Percentiles rank a stretch among this genome's conserved stretches.
phyloP scores from a whole-genome alignment of 2,113 vertebrate genomes.

The Aegypius monachus region DNA sequence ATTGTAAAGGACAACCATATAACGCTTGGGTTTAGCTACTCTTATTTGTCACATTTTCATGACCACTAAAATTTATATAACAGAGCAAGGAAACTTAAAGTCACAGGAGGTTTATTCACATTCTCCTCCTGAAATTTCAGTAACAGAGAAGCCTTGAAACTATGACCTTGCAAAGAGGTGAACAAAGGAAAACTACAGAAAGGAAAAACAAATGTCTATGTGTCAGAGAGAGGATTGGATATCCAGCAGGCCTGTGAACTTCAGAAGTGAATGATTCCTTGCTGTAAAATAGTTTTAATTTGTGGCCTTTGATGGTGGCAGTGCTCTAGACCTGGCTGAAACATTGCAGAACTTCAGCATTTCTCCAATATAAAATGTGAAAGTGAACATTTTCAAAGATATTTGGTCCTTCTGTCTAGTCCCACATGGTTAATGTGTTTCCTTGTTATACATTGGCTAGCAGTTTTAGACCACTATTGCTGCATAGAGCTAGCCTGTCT shows the following conservation, averaged over 20 bases:
- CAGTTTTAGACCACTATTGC: neutral
- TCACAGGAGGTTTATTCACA: neutral
- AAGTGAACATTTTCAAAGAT: neutral
- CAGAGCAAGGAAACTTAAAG: neutral
- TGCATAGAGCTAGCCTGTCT: neutral
- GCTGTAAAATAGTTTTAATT: neutral
- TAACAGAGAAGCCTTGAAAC: neutral
- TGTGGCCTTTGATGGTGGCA: neutral
- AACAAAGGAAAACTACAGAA: neutral
- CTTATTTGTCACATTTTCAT: neutral
- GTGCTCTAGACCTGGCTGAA: neutral
- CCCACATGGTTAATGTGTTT: neutral
- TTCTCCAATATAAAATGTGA: neutral
- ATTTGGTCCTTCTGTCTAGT: neutral
- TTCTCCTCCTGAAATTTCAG: neutral
- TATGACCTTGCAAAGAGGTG: neutral
- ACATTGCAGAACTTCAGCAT: neutral
- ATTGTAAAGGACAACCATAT: neutral
- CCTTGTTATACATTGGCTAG: neutral
- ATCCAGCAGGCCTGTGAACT: neutral
- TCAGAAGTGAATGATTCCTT: neutral
- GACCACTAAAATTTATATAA: neutral
- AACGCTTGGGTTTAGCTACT: neutral
- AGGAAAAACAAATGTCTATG: neutral
- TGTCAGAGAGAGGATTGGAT: neutral